Conservation (phyloP, 2,113 vertebrate genomes). For the Ranitomeya variabilis region DNA sequence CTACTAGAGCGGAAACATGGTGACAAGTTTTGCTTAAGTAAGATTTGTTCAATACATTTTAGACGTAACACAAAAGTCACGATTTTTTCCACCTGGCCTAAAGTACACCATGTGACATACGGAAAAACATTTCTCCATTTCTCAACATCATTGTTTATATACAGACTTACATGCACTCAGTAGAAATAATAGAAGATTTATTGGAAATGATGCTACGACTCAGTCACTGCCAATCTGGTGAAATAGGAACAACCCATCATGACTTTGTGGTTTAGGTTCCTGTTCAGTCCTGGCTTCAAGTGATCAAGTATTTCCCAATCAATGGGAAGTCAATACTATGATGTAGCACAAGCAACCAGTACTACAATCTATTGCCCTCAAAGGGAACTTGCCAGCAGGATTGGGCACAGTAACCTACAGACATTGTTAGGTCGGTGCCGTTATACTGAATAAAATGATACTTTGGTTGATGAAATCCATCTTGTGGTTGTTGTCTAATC, state of each 20-base stretch:
- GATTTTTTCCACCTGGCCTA: background rate
- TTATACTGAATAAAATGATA: too few relatives aligned
- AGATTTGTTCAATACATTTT: background rate
- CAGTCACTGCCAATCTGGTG: background rate
- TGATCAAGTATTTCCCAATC: background rate
- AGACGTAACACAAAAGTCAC: too few relatives aligned
- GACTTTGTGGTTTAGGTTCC: background rate
- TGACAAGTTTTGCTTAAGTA: background rate
- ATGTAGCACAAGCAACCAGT: background rate
- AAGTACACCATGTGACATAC: background rate
- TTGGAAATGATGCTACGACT: background rate
- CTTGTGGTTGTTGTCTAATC: too few relatives aligned
- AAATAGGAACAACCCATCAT: background rate
- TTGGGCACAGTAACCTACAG: too few relatives aligned
- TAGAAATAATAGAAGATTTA: too few relatives aligned
- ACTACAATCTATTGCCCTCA: too few relatives aligned
- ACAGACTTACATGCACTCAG: too few relatives aligned
- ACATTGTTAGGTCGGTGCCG: too few relatives aligned
- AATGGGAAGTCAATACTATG: background rate
- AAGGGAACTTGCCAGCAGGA: too few relatives aligned
- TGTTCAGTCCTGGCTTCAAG: background rate
- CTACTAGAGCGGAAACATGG: background rate
- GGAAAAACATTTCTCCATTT: background rate
- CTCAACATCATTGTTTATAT: background rate
- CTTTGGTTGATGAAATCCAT: too few relatives aligned